Conservation (phyloP, 2,113 vertebrate species). For the Mesembrinibis cayennensis region DNA sequence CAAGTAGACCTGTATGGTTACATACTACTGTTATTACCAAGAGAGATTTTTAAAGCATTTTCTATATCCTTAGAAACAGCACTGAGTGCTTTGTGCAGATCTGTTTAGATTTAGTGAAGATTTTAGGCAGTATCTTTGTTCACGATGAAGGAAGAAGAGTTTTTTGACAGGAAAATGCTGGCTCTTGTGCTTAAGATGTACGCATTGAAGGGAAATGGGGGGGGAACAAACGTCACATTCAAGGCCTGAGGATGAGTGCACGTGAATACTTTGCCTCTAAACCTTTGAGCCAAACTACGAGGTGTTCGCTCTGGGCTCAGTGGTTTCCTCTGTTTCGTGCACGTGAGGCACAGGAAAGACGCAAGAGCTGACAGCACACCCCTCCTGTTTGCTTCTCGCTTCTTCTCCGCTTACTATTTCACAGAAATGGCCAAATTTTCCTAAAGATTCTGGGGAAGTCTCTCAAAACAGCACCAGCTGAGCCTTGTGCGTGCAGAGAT, state of each 20-base stretch:
- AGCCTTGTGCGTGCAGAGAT: not conserved
- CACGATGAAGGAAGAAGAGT: fast-evolving
- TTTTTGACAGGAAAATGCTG: not conserved
- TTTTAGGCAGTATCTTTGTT: not conserved
- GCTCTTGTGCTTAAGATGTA: not conserved
- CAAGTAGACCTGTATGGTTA: not conserved
- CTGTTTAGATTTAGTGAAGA: not conserved
- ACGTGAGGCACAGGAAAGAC: not conserved
- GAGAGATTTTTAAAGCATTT: not conserved
- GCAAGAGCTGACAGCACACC: not conserved
- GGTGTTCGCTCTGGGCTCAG: not conserved
- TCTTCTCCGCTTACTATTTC: not conserved
- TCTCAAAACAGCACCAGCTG: not conserved
- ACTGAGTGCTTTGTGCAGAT: not conserved
- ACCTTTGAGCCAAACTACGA: not conserved
- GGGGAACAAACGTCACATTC: not conserved
- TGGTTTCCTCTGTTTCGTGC: not conserved
- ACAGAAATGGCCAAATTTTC: not conserved
- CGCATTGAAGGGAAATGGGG: not conserved
- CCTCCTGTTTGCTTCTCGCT: not conserved
- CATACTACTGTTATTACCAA: not conserved
- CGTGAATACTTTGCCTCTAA: not conserved
- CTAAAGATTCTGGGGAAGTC: not conserved
- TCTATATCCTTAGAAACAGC: not conserved
- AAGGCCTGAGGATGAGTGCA: not conserved